Conservation (phyloP, 92 coral and sea anemone species). For the Phenganax stokvisi region DNA sequence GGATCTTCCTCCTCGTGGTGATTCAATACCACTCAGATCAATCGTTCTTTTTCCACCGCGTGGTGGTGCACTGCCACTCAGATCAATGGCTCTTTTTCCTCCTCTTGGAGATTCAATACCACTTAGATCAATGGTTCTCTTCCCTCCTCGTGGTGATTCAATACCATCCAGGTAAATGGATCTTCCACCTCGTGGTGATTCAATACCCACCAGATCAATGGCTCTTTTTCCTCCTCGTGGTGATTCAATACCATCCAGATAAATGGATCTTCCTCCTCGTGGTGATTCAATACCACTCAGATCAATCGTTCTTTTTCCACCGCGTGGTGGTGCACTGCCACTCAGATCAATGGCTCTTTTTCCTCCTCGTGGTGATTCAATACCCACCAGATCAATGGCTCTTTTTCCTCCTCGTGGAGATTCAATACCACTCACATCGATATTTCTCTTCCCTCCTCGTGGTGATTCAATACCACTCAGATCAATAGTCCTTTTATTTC, state of each 20-base stretch:
- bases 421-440: slow-evolving; percentile 17
- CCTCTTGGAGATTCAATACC: slow-evolving; percentile 25
- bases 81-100: slow-evolving; percentile 25
- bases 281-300: slow-evolving; percentile 20
- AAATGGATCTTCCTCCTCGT: slow-evolving; percentile 28
- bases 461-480: slow-evolving; percentile 19
- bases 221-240: slow-evolving; percentile 31
- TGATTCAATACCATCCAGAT: slow-evolving; percentile 10
- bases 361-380: slow-evolving; percentile 24
- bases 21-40: slow-evolving; percentile 12
- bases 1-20: slow-evolving; percentile 30
- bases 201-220: slow-evolving; percentile 23
- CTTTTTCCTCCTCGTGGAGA: slow-evolving; percentile 31
- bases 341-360: slow-evolving; percentile 22
- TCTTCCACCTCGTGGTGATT: slow-evolving; percentile 26
- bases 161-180: slow-evolving; percentile 23
- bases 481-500: slow-evolving; percentile 18
- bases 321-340: slow-evolving; percentile 24
- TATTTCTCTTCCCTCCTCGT: slow-evolving; percentile 27
- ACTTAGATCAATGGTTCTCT: slow-evolving; percentile 13
- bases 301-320: slow-evolving; percentile 23
- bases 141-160: slow-evolving; percentile 30
- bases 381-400: slow-evolving; percentile 19
- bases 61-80: slow-evolving; percentile 15
- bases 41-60: slow-evolving; percentile 28